These are phyloP conservation scores for Cyprinodon diabolis DNA, from an alignment of 2,797 vertebrate genomes.

Conservation along the genomic window DNA sequence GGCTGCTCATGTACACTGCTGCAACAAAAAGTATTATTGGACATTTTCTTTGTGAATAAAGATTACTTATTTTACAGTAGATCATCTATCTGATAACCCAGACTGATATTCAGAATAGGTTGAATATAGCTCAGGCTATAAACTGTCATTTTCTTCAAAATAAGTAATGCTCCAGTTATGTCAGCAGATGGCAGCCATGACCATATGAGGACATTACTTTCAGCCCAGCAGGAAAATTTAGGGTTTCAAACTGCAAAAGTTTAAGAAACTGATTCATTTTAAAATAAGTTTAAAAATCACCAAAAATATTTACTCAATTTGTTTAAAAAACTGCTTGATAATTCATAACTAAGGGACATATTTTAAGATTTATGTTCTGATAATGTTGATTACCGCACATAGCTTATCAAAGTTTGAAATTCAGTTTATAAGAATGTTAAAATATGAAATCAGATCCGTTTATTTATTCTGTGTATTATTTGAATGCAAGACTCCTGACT, in stretches of 20 bases:
- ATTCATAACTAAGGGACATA: background rate
- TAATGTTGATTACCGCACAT: background rate
- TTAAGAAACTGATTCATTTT: background rate
- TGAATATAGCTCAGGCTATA: background rate
- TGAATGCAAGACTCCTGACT: too few species aligned
- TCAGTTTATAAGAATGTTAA: background rate
- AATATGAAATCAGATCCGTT: too few species aligned
- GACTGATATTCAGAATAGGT: background rate
- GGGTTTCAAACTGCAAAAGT: background rate
- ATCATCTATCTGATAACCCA: background rate
- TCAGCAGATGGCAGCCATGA: slow-evolving; percentile 75
- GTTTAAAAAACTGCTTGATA: background rate
- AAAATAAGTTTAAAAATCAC: background rate
- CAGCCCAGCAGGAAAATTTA: background rate
- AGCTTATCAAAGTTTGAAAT: background rate
- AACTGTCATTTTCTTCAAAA: slow-evolving; percentile 1
- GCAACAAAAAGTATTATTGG: background rate
- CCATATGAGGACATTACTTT: background rate
- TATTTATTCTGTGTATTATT: too few species aligned
- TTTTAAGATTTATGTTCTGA: background rate
- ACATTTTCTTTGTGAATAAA: slow-evolving; percentile 6
- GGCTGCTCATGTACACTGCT: slow-evolving; percentile 15
- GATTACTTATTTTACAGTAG: slow-evolving; percentile 2
- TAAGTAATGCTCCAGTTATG: slow-evolving; percentile 39
- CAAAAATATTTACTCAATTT: background rate